These are phyloP conservation scores for Hepsetus odoe DNA, from an alignment of 2,113 vertebrate genomes.

Conservation along the genomic window DNA sequence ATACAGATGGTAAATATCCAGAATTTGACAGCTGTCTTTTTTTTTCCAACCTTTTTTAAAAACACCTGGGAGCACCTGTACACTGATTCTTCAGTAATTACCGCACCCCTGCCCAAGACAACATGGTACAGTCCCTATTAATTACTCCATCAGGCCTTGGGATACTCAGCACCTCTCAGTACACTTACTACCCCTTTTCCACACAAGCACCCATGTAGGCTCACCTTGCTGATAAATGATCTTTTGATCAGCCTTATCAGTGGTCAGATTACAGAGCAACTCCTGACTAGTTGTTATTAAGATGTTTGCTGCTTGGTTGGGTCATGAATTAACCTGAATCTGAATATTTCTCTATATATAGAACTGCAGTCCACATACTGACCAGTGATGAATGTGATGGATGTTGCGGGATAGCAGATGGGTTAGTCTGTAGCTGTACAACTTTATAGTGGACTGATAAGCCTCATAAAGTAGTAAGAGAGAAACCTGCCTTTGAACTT, in stretches of 20 bases:
- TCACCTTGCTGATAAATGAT: not conserved
- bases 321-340: too few relatives aligned
- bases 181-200: too few relatives aligned
- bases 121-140: not conserved
- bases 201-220: too few relatives aligned
- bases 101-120: not conserved
- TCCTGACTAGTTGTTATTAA: too few relatives aligned
- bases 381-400: not conserved
- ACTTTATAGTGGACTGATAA: not conserved
- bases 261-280: not conserved
- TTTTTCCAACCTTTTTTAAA: not conserved
- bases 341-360: too few relatives aligned
- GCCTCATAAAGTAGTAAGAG: not conserved
- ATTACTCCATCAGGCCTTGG: not conserved
- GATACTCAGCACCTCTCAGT: not conserved
- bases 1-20: not conserved
- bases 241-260: not conserved
- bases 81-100: not conserved
- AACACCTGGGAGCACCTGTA: not conserved
- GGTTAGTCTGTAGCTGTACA: not conserved
- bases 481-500: not conserved
- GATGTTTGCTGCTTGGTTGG: too few relatives aligned
- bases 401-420: not conserved
- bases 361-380: not conserved
- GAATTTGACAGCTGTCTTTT: not conserved